These are phyloP conservation scores for Willisornis vidua DNA, from an alignment of 2,113 vertebrate species.

Conservation along the genomic window DNA sequence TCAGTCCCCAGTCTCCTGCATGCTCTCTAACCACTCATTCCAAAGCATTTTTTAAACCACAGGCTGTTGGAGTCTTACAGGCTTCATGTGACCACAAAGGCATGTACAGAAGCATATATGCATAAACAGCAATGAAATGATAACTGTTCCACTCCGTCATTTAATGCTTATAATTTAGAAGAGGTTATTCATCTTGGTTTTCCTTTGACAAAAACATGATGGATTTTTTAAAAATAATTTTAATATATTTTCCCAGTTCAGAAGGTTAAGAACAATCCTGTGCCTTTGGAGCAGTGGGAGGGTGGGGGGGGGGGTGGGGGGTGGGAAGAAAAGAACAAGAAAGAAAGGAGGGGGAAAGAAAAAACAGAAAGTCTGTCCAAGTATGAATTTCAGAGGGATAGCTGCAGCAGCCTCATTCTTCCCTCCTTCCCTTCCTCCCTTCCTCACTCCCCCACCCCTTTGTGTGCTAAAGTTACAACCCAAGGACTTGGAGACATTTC, in stretches of 20 bases:
- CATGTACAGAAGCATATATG: neutral
- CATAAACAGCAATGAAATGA: neutral
- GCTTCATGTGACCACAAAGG: neutral
- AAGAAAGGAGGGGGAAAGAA: neutral
- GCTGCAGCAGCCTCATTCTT: slow-evolving; percentile 20
- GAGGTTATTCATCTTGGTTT: slow-evolving; percentile 5
- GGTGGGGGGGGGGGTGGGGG: too few species aligned
- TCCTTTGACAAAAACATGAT: neutral
- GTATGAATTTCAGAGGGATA: slow-evolving; percentile 22
- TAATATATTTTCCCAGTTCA: neutral
- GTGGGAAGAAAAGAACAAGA: neutral
- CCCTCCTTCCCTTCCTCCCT: neutral
- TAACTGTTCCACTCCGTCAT: neutral
- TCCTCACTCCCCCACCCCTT: slow-evolving; percentile 4
- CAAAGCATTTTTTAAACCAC: slow-evolving; percentile 6
- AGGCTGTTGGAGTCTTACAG: slow-evolving; percentile 19
- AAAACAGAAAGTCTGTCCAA: neutral
- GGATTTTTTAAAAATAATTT: accelerated
- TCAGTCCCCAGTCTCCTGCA: neutral
- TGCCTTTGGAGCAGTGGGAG: neutral
- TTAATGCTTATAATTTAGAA: slow-evolving; percentile 24
- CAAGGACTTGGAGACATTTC: slow-evolving; percentile 54
- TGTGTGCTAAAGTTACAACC: slow-evolving; percentile 56
- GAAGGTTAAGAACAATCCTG: slow-evolving; percentile 12
- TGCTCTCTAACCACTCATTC: neutral